Conservation (phyloP, 2,888 invertebrate genomes). For the Elmis aenea region DNA sequence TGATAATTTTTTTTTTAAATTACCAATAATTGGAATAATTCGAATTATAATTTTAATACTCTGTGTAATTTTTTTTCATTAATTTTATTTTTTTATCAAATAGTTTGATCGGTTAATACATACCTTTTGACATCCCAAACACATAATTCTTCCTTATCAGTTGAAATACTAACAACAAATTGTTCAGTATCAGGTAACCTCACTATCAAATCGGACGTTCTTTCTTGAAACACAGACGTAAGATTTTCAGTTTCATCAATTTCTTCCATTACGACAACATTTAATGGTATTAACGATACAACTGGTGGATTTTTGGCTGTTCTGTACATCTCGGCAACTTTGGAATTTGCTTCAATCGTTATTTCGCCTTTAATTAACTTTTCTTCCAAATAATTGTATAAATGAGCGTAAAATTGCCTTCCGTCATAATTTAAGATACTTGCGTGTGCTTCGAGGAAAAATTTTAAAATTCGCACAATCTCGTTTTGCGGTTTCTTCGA, state of each 20-base stretch:
- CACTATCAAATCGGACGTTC: constrained; percentile 57
- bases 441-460: constrained; percentile 66
- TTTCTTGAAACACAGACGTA: constrained; percentile 31
- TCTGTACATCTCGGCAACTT: constrained; percentile 46
- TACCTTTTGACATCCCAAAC: constrained; percentile 73
- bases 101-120: constrained; percentile 26
- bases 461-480: constrained; percentile 57
- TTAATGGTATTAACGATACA: constrained; percentile 57
- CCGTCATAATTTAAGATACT: constrained; percentile 75
- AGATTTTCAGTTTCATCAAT: constrained; percentile 8
- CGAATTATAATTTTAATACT: too few relatives aligned
- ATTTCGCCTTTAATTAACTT: constrained; percentile 32
- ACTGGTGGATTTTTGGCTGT: constrained; percentile 53
- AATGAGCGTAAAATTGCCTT: constrained; percentile 73
- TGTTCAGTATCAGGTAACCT: constrained; percentile 62
- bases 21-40: too few relatives aligned
- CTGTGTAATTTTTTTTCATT: too few relatives aligned
- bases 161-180: constrained; percentile 71
- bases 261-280: constrained; percentile 34
- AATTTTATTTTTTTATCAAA: not conserved
- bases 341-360: constrained; percentile 28
- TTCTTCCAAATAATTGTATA: constrained; percentile 50
- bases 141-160: constrained; percentile 69
- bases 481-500: constrained; percentile 38
- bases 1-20: too few relatives aligned